A percentile compares a stretch with the other conserved stretches of the same genome.
These are phyloP conservation scores for Stegophylla sp. DNA, from an alignment of 2,888 invertebrate genomes.

Conservation along the genomic window DNA sequence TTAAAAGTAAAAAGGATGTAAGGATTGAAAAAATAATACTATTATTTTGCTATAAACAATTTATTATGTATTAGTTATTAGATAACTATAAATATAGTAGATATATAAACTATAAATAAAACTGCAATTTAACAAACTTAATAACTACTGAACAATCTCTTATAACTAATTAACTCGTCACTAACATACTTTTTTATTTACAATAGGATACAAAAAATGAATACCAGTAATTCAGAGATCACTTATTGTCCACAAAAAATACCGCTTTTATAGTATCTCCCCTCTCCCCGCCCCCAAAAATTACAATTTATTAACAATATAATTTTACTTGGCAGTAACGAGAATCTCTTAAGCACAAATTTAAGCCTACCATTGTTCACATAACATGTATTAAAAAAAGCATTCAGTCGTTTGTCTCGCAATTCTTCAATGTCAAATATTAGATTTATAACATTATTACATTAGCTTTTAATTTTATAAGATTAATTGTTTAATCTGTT, in stretches of 20 bases:
- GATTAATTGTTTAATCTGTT: not conserved
- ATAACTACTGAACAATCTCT: slow-evolving; percentile 56
- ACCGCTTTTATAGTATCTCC: slow-evolving; percentile 45
- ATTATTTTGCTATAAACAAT: slow-evolving; percentile 44
- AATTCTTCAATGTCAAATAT: slow-evolving; percentile 22
- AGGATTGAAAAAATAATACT: not conserved
- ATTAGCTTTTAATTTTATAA: not conserved
- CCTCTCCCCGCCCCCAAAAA: not conserved
- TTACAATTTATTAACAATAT: slow-evolving; percentile 21
- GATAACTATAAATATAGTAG: slow-evolving; percentile 35
- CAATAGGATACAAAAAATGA: slow-evolving; percentile 59
- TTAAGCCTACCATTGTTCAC: slow-evolving; percentile 38
- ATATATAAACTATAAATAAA: slow-evolving; percentile 56
- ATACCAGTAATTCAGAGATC: slow-evolving; percentile 58
- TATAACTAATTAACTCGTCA: slow-evolving; percentile 57
- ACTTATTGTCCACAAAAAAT: slow-evolving; percentile 54
- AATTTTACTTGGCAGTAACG: slow-evolving; percentile 43
- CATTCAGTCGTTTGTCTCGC: slow-evolving; percentile 45
- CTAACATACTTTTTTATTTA: slow-evolving; percentile 50
- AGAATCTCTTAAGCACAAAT: slow-evolving; percentile 26
- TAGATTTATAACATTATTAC: not conserved
- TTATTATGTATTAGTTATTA: slow-evolving; percentile 52
- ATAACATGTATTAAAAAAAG: slow-evolving; percentile 26
- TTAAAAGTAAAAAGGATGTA: not conserved
- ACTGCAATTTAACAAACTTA: slow-evolving; percentile 56